These are phyloP conservation scores for Pangasianodon gigas DNA, from an alignment of 2,113 vertebrate species.

Conservation along the genomic window DNA sequence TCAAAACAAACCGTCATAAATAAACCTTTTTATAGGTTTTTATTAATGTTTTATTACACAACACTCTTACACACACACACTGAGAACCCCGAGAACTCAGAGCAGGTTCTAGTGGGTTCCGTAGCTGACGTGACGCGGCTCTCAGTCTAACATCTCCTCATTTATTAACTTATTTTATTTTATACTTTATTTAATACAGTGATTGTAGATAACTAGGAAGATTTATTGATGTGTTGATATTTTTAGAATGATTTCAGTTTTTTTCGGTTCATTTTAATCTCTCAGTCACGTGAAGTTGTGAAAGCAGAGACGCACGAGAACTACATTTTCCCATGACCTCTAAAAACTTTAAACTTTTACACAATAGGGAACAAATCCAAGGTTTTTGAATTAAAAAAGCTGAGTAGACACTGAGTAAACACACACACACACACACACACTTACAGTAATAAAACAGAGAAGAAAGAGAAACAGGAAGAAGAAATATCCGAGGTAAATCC, in stretches of 20 bases:
- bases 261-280: neutral
- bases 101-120: neutral
- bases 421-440: slow-evolving; percentile 14
- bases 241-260: neutral
- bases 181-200: neutral
- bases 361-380: slow-evolving; percentile 1
- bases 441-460: neutral
- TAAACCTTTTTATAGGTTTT: neutral
- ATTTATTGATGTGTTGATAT: neutral
- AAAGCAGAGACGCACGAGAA: neutral
- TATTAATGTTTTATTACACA: neutral
- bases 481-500: neutral
- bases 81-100: neutral
- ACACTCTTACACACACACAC: neutral
- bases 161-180: neutral
- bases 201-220: neutral
- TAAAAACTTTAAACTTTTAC: neutral
- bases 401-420: neutral
- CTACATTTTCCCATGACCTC: neutral
- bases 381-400: neutral
- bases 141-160: neutral
- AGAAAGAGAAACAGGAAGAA: neutral
- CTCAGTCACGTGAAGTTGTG: neutral
- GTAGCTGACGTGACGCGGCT: neutral
- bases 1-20: too few relatives aligned